Evolutionary conservation across 1,140 invertebrate species (phyloP).

Genomic region (Hormaphis cornu): DNA sequence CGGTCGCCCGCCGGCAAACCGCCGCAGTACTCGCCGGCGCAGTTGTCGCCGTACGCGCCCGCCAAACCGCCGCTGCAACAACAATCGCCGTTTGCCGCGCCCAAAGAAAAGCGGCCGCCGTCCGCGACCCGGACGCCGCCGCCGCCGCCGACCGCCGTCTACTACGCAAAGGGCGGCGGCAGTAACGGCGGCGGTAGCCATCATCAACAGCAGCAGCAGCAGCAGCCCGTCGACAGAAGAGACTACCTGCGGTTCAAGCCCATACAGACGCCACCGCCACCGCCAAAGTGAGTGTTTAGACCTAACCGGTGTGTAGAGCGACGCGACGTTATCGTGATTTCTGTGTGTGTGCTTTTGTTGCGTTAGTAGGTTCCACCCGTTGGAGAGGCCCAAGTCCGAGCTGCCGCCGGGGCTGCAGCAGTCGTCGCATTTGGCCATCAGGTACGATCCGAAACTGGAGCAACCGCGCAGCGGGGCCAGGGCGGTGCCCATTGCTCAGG

Average conservation of each 20-base stretch:
- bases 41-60: neutral
- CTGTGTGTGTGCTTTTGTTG: no score
- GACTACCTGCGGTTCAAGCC: constrained; percentile 25
- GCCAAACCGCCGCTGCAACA: neutral
- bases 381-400: constrained; percentile 15
- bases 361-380: constrained; percentile 1
- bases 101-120: constrained; percentile 1
- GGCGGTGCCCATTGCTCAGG: constrained; percentile 15
- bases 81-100: neutral
- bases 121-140: neutral
- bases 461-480: constrained; percentile 16
- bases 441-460: constrained; percentile 18
- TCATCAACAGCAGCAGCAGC: neutral
- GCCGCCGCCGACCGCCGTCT: neutral
- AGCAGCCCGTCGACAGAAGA: neutral
- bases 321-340: no score
- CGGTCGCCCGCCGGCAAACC: neutral
- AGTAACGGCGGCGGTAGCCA: no score
- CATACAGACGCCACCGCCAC: neutral
- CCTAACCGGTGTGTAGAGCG: no score
- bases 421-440: constrained; percentile 13
- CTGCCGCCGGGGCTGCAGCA: neutral
- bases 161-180: neutral
- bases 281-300: neutral
- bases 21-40: neutral